Conservation (phyloP, 1,140 invertebrate genomes). For the Drosophila subpulchrella region DNA sequence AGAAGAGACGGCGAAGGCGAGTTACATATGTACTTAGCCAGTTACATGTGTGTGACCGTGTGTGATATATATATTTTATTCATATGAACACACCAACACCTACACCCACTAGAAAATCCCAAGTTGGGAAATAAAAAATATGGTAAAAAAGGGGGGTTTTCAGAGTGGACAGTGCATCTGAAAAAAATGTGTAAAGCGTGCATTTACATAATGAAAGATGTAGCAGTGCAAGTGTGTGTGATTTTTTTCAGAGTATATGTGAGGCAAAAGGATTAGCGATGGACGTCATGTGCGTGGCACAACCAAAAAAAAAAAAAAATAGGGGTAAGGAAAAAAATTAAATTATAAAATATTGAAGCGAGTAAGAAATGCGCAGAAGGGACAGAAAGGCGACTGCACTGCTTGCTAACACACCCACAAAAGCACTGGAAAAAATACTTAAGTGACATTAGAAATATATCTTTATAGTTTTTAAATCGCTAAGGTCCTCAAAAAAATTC, state of each 20-base stretch:
- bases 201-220: constrained; percentile 84
- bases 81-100: constrained; percentile 35
- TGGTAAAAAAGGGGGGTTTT: constrained; percentile 6
- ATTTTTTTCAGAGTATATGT: constrained; percentile 29
- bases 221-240: constrained; percentile 57
- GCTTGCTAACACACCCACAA: not conserved
- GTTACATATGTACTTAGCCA: constrained; percentile 28
- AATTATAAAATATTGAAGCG: constrained; percentile 82
- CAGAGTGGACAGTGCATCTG: constrained; percentile 33
- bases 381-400: constrained; percentile 11
- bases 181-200: constrained; percentile 74
- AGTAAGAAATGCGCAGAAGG: constrained; percentile 71
- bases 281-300: constrained; percentile 72
- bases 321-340: constrained; percentile 52
- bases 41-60: constrained; percentile 17
- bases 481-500: too few relatives aligned
- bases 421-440: not conserved
- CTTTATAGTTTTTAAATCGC: too few relatives aligned
- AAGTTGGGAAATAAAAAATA: constrained; percentile 40
- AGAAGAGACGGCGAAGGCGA: constrained; percentile 11
- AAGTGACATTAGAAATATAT: too few relatives aligned
- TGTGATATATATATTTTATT: constrained; percentile 38
- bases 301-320: constrained; percentile 22
- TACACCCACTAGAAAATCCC: constrained; percentile 61
- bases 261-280: constrained; percentile 71